A percentile compares a stretch with the other conserved stretches of the same genome.
These are phyloP conservation scores for Apostichopus californicus DNA, from an alignment of 35 echinoderm and acorn worm species.

Conservation along the genomic window DNA sequence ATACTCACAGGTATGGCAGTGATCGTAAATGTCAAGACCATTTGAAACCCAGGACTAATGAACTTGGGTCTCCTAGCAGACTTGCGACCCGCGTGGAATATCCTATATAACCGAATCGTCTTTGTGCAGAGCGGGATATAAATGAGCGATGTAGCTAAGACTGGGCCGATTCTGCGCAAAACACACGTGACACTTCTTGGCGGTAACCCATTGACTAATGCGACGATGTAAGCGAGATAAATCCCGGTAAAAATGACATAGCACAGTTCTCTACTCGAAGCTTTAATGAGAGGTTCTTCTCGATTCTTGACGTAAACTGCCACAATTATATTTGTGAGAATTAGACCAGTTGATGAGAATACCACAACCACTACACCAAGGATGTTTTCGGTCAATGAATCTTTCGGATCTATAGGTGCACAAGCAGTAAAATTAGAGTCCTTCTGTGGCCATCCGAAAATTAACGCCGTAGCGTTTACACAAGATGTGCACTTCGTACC, in stretches of 20 bases:
- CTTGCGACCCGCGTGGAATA: constrained; percentile 80
- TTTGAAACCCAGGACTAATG: constrained; percentile 86
- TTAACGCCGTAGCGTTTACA: constrained; percentile 42
- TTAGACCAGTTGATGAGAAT: constrained; percentile 51
- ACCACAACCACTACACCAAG: constrained; percentile 60
- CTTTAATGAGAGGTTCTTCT: constrained; percentile 90
- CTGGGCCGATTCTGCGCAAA: constrained; percentile 67
- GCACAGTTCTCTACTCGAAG: constrained; percentile 86
- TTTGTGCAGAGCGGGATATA: constrained; percentile 85
- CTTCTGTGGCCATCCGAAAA: constrained; percentile 65
- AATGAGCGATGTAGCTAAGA: constrained; percentile 69
- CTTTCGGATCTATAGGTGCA: constrained; percentile 42
- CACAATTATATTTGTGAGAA: constrained; percentile 60
- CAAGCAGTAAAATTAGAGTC: constrained; percentile 52
- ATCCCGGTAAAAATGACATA: constrained; percentile 88
- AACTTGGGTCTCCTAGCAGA: constrained; percentile 85
- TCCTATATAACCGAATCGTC: constrained; percentile 88
- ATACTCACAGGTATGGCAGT: constrained; percentile 78
- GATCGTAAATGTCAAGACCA: constrained; percentile 67
- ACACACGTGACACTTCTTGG: constrained; percentile 69
- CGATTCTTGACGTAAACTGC: constrained; percentile 68
- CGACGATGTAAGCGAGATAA: constrained; percentile 66
- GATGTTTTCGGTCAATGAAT: constrained; percentile 42
- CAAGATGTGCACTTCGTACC: constrained; percentile 71
- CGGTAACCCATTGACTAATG: constrained; percentile 54